phyloP scores from a whole-genome alignment of 2,797 vertebrate species.

The Notoglanidium macrostoma region DNA sequence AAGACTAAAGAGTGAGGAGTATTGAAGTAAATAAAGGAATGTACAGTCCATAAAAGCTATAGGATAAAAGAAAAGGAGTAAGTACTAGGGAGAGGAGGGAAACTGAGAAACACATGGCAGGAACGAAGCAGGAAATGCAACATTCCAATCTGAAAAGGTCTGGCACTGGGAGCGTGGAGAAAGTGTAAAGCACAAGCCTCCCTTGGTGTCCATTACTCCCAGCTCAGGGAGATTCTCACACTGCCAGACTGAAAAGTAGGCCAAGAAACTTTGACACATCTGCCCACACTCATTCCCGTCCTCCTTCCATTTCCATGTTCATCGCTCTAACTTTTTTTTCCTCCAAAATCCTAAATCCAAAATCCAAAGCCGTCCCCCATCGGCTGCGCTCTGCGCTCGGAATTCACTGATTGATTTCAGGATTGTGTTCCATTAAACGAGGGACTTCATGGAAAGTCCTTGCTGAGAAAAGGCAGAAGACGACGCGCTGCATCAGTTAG shows the following conservation, averaged over 20 bases:
- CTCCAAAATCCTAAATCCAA: slow-evolving; percentile 31
- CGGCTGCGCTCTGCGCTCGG: slow-evolving; percentile 20
- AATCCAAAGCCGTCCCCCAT: slow-evolving; percentile 29
- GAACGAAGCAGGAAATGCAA: slow-evolving; percentile 66
- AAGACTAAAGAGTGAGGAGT: neutral
- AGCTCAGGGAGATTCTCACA: slow-evolving; percentile 53
- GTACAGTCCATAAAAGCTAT: neutral
- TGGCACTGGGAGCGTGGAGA: slow-evolving; percentile 56
- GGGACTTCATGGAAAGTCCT: slow-evolving; percentile 38
- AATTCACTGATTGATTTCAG: slow-evolving; percentile 54
- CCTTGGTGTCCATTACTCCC: slow-evolving; percentile 59
- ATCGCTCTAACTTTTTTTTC: slow-evolving; percentile 33
- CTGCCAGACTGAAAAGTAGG: slow-evolving; percentile 50
- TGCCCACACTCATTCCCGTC: slow-evolving; percentile 30
- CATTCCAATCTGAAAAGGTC: slow-evolving; percentile 64
- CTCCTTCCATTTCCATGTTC: slow-evolving; percentile 48
- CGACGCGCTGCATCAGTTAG: neutral
- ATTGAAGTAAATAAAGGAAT: neutral
- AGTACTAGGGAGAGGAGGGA: slow-evolving; percentile 36
- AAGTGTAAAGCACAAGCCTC: slow-evolving; percentile 50
- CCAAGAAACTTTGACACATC: slow-evolving; percentile 60
- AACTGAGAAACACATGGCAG: slow-evolving; percentile 63
- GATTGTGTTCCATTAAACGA: slow-evolving; percentile 55
- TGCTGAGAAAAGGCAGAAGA: slow-evolving; percentile 44
- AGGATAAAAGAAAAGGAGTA: slow-evolving; percentile 4